These are phyloP conservation scores for Mimas tiliae DNA, from an alignment of 2,888 invertebrate genomes.

Conservation along the genomic window DNA sequence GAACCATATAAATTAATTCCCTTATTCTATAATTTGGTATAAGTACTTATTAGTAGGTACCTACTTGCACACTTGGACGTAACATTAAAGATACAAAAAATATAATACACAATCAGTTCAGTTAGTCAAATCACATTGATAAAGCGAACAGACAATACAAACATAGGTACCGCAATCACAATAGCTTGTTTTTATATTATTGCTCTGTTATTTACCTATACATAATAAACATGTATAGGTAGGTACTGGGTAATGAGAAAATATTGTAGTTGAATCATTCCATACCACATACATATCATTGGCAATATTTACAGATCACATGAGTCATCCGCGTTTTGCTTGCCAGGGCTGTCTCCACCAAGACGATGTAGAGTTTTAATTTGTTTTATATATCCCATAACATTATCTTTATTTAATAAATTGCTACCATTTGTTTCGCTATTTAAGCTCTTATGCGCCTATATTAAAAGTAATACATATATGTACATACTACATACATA, in stretches of 20 bases:
- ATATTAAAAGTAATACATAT: no score
- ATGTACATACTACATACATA: not conserved
- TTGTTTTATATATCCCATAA: not conserved
- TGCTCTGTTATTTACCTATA: not conserved
- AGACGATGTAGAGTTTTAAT: not conserved
- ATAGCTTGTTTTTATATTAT: constrained; percentile 14
- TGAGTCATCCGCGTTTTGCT: constrained; percentile 50
- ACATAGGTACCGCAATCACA: constrained; percentile 1
- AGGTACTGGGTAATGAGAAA: constrained; percentile 27
- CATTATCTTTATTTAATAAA: not conserved
- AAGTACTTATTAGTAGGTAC: no score
- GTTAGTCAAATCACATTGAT: not conserved
- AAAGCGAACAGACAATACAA: not conserved
- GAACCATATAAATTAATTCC: no score
- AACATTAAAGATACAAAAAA: not conserved
- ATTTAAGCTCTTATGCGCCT: no score
- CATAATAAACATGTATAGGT: constrained; percentile 8
- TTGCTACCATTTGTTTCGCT: no score
- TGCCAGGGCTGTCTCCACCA: constrained; percentile 36
- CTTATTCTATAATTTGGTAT: no score
- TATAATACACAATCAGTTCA: not conserved
- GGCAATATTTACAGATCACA: constrained; percentile 49
- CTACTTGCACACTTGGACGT: no score
- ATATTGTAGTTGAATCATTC: constrained; percentile 28
- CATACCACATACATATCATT: constrained; percentile 37